Percentiles rank a stretch among this genome's conserved stretches.
phyloP scores from a whole-genome alignment of 2,797 vertebrate species.

The Lophotriccus pileatus region DNA sequence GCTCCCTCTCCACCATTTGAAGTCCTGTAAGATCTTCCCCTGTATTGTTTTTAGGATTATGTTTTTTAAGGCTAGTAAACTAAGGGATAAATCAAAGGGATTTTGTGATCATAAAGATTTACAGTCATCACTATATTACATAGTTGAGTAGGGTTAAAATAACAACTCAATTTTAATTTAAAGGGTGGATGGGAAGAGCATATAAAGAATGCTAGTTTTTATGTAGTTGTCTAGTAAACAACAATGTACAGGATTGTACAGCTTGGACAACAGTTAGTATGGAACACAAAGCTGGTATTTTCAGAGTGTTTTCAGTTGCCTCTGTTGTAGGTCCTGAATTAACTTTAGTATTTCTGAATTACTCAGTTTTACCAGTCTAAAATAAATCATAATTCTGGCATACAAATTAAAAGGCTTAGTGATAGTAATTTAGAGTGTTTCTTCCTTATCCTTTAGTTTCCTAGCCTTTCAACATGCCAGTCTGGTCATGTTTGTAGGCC shows the following conservation, averaged over 20 bases:
- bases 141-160: constrained; percentile 59
- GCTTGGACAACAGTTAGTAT: not conserved
- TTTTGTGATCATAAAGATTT: constrained; percentile 46
- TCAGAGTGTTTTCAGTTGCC: not conserved
- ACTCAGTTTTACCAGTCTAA: not conserved
- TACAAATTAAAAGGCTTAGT: not conserved
- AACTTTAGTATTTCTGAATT: not conserved
- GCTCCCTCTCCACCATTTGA: not conserved
- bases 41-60: constrained; percentile 53
- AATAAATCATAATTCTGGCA: not conserved
- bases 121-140: constrained; percentile 5
- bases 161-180: constrained; percentile 54
- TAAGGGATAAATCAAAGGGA: constrained; percentile 34
- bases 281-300: not conserved
- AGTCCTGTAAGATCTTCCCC: constrained; percentile 1
- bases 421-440: not conserved
- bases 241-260: not conserved
- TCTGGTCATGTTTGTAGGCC: not conserved
- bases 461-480: not conserved
- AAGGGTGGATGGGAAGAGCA: not conserved
- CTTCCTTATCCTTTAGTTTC: not conserved
- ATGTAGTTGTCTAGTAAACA: not conserved
- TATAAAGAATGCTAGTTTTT: not conserved
- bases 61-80: constrained; percentile 39
- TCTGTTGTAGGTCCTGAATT: not conserved